Base-by-base conservation (phyloP, 2,888 invertebrate species). In the Plebejus melissa region DNA sequence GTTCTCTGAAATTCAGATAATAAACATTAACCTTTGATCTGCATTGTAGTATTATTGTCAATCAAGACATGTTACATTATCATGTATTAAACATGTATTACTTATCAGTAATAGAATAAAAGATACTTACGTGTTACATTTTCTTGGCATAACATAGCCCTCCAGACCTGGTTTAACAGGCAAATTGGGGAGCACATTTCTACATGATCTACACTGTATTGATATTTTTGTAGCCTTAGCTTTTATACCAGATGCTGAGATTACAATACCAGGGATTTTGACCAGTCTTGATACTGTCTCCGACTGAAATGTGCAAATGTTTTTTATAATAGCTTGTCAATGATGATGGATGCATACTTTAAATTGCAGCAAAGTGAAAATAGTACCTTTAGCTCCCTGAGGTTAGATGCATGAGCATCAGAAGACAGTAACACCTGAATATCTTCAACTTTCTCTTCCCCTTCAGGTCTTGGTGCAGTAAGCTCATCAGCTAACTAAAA, bases 211-310 rank as follows among this genome's bases (percentile, higher is more conserved):
- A 85, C 99, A 99, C 91, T 99, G 99, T 77, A 99, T 97, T 0
- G 99, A 96, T 84, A 99, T 98, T 84, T 96, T 96, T 0, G 98
- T 98, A 0, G 99, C 99, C 88, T 99, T 99, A 0, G 99, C 97
- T 88, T 97, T 97, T 78, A 99, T 97, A 16, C 97, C 97, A 0
- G 99, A 98, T 0, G 99, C 98, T 74, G 98, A 96, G 76, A 99
- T 96, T 32, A 99, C 96, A 79, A 99, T 99, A 0, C 99, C 99
- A 74, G 98, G 97, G 78, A 99, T 96, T 94, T 99, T 99, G 0
- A 99, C 97, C 78, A 99, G 90, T 74, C 96, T 95, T 0, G 99
- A 98, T 32, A 99, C 99, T 82, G 97, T 96, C 80, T 98, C 97
- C 0, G 99, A 99, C 97, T 98, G 87, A 81, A 94, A 94, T 81